These are phyloP conservation scores for Frankliniella intonsa DNA, from an alignment of 2,888 invertebrate genomes.

Conservation along the genomic window DNA sequence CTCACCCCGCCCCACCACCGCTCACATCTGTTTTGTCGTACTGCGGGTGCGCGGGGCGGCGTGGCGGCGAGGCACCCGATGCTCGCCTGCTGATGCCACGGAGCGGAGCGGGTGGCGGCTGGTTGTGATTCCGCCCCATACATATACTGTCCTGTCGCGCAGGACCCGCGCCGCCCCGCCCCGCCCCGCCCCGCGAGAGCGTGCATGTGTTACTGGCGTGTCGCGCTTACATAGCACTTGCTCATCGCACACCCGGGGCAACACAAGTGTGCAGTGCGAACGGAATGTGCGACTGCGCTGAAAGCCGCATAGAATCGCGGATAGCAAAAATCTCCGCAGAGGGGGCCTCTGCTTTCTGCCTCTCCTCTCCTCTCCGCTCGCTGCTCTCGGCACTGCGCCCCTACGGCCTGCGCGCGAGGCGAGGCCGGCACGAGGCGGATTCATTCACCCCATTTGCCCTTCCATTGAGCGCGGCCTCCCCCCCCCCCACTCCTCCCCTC, in stretches of 20 bases:
- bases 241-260: too few species aligned
- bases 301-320: too few species aligned
- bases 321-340: too few species aligned
- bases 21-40: neutral
- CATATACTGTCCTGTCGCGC: too few species aligned
- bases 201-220: too few species aligned
- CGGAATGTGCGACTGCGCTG: too few species aligned
- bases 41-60: neutral
- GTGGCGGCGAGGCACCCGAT: neutral
- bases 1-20: neutral
- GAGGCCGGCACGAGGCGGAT: neutral
- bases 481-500: neutral
- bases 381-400: neutral
- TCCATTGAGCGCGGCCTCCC: neutral
- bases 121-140: neutral
- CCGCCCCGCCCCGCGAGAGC: too few species aligned
- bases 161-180: too few species aligned
- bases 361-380: neutral
- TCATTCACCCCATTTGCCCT: neutral
- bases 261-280: too few species aligned
- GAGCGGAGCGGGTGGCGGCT: neutral
- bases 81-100: neutral
- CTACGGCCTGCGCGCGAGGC: neutral
- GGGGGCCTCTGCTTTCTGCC: too few species aligned
- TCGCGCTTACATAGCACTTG: too few species aligned